Base-by-base conservation (phyloP, 2,113 vertebrate species). In the Pseudonaja textilis region DNA sequence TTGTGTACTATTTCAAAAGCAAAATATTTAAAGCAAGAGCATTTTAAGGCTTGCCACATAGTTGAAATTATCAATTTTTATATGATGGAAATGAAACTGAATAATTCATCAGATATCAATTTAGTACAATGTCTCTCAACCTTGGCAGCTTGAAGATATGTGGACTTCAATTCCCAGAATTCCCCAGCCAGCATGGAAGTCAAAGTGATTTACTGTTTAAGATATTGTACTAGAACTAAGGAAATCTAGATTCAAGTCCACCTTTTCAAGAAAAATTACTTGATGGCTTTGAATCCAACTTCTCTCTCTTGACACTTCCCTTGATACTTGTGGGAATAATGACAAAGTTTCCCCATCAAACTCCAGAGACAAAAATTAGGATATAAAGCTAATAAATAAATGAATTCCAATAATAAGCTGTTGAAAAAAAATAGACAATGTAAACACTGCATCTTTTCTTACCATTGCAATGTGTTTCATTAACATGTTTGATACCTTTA, bases 31-130 rank as follows among this genome's bases (percentile, higher is more conserved):
- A 90, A 95, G 89, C 81, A 0, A 0, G 39, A 89, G 95, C 89
- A 90, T 92, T 93, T 94, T 93, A 96, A 90, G 39, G 93, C 90
- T 91, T 93, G 89, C 91, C 94, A 94, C 92, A 95, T 95, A 85
- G 54, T 50, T 7, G 91, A 91, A 91, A 89, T 95, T 93, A 95
- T 96, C 93, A 95, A 94, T 87, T 94, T 0, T 98, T 99, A 29
- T 0, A 97, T 99, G 92, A 99, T 99, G 94, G 98, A 99, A 95
- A 98, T 99, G 96, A 99, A 98, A 45, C 98, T 50, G 23, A 39
- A 81, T 81, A 42, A 25, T 6, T 87, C 11, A 52, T 50, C 45
- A 47, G 25, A 87, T 87, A 87, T 47, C 12, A 14, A 2, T 47
- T 50, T 50, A 50, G 45, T 34, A 69, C n/a, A 18, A n/a, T 69